These are phyloP conservation scores for Drosophila repletoides DNA, from an alignment of 1,140 invertebrate species.

Conservation along the genomic window DNA sequence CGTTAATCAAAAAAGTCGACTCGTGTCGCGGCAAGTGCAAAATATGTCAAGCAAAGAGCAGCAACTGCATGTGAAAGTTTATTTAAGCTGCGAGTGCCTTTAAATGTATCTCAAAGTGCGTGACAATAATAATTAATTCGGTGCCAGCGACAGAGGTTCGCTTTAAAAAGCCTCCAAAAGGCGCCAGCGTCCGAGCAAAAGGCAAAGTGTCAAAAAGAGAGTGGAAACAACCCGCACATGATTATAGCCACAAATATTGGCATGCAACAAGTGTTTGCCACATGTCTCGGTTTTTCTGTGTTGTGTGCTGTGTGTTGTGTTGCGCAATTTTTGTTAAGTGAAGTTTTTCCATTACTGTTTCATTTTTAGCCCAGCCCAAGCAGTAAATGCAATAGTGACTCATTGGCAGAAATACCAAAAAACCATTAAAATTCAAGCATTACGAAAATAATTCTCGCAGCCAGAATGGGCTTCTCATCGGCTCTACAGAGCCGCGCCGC, in stretches of 20 bases:
- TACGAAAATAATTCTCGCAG: conserved; percentile 13
- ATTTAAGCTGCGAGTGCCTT: conserved; percentile 30
- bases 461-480: conserved; percentile 91
- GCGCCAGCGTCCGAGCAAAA: conserved; percentile 10
- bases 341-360: conserved; percentile 13
- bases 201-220: conserved; percentile 37
- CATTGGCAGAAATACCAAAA: conserved; percentile 32
- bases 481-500: conserved; percentile 90
- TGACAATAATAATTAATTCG: conserved; percentile 41
- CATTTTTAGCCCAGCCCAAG: conserved; percentile 23
- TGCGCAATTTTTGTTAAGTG: conserved; percentile 46
- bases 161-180: conserved; percentile 34
- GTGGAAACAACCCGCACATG: conserved; percentile 29
- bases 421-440: conserved; percentile 23
- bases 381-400: conserved; percentile 24
- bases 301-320: conserved; percentile 21
- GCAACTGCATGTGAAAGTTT: conserved; percentile 67
- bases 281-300: conserved; percentile 40
- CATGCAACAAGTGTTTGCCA: conserved; percentile 76
- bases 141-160: not conserved
- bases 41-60: conserved; percentile 7
- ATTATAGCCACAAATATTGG: conserved; percentile 41
- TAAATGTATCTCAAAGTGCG: conserved; percentile 26
- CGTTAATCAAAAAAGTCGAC: conserved; percentile 60
- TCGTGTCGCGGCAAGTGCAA: conserved; percentile 29